These are phyloP conservation scores for Tinamus guttatus DNA, from an alignment of 2,113 vertebrate genomes.

Conservation along the genomic window DNA sequence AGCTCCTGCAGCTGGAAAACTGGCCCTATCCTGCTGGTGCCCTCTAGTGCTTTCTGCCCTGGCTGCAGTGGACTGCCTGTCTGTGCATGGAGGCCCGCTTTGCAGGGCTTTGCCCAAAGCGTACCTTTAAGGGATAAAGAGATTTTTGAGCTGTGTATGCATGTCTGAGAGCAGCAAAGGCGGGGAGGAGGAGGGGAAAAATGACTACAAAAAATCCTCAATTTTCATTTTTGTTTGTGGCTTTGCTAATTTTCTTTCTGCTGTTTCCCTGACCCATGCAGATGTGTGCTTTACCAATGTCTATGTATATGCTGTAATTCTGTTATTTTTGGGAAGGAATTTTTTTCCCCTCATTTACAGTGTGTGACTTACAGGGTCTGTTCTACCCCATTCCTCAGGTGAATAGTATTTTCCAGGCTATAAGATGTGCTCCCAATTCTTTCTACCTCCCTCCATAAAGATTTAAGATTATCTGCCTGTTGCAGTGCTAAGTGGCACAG, in stretches of 20 bases:
- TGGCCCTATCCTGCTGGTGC: slow-evolving; percentile 7
- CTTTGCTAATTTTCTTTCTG: neutral
- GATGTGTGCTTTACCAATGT: neutral
- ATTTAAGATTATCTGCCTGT: neutral
- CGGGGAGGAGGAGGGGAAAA: accelerated
- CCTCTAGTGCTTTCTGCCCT: slow-evolving; percentile 48
- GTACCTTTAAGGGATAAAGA: accelerated
- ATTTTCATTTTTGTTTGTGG: neutral
- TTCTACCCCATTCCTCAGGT: neutral
- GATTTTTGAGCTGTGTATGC: neutral
- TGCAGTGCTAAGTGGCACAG: too few species aligned
- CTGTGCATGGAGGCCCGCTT: neutral
- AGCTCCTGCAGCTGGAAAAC: neutral
- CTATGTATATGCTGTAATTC: neutral
- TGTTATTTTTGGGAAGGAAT: neutral
- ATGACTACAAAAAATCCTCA: too few species aligned
- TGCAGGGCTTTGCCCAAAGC: accelerated
- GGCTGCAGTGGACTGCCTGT: neutral
- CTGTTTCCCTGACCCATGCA: accelerated
- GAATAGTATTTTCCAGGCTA: neutral
- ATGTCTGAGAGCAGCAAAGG: neutral
- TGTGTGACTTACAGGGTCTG: neutral
- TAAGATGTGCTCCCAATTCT: neutral
- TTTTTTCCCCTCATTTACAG: neutral
- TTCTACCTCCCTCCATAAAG: neutral